Evolutionary conservation across 1,140 invertebrate genomes (phyloP).

Genomic region (Ruditapes philippinarum): DNA sequence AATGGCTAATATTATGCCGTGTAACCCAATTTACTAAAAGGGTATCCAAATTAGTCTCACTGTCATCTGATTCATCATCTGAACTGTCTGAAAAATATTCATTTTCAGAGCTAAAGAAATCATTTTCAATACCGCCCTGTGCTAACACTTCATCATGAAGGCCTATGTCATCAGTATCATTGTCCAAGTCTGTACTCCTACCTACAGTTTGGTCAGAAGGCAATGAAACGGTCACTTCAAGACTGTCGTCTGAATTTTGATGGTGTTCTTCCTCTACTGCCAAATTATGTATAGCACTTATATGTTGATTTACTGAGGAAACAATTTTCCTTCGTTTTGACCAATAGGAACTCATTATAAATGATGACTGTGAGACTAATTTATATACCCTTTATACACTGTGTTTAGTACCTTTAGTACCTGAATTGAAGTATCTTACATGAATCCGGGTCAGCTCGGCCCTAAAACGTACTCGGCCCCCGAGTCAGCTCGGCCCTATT

Average conservation of each 20-base stretch:
- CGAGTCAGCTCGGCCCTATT: no score
- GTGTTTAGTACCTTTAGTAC: no score
- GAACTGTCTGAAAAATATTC: background rate
- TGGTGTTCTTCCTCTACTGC: background rate
- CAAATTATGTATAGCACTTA: background rate
- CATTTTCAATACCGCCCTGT: background rate
- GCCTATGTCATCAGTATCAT: background rate
- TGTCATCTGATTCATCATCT: background rate
- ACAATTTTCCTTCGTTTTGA: background rate
- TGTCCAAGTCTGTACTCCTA: background rate
- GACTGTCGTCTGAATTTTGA: background rate
- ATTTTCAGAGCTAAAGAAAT: background rate
- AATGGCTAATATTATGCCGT: conserved; percentile 37
- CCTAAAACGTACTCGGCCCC: no score
- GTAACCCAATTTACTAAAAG: conserved; percentile 12
- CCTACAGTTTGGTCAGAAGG: background rate
- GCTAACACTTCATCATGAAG: background rate
- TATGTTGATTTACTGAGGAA: background rate
- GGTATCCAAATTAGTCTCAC: background rate
- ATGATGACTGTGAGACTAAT: no score
- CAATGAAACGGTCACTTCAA: background rate
- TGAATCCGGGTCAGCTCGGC: no score
- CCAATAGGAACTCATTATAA: no score
- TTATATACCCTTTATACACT: no score
- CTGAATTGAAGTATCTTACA: no score